These are phyloP conservation scores for Zaprionus gabonicus DNA, from an alignment of 1,140 invertebrate genomes.

Conservation along the genomic window DNA sequence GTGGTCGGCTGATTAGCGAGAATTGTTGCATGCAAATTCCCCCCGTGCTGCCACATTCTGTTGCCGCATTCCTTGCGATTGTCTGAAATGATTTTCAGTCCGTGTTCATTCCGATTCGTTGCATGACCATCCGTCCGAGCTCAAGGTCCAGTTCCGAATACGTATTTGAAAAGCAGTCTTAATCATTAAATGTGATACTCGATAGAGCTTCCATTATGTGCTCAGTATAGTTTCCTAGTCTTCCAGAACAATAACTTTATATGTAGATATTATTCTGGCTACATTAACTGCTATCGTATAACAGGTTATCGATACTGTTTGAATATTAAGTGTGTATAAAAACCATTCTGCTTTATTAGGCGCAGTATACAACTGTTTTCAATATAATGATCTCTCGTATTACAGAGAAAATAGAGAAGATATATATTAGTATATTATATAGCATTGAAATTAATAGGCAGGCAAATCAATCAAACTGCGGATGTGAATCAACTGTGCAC, in stretches of 20 bases:
- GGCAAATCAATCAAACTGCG: background rate
- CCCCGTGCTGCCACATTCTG: conserved; percentile 6
- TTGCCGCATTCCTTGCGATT: conserved; percentile 5
- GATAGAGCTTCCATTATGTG: conserved; percentile 1
- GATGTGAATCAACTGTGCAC: background rate
- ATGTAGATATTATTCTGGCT: background rate
- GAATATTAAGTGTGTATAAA: background rate
- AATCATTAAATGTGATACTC: conserved; percentile 12
- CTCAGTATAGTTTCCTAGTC: conserved; percentile 6
- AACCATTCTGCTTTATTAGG: background rate
- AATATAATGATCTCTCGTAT: background rate
- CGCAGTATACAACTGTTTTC: background rate
- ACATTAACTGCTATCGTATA: background rate
- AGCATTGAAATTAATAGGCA: background rate
- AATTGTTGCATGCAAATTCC: conserved; percentile 54
- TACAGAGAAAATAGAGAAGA: background rate
- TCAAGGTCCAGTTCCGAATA: conserved; percentile 14
- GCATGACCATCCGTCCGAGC: background rate
- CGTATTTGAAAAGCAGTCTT: background rate
- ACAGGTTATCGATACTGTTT: background rate
- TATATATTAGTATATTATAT: background rate
- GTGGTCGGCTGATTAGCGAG: conserved; percentile 22
- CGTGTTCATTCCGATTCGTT: background rate
- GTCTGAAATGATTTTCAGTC: conserved; percentile 14
- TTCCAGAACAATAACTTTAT: conserved; percentile 30